Conservation (phyloP, 2,888 invertebrate species). For the Tupiocoris notatus region DNA sequence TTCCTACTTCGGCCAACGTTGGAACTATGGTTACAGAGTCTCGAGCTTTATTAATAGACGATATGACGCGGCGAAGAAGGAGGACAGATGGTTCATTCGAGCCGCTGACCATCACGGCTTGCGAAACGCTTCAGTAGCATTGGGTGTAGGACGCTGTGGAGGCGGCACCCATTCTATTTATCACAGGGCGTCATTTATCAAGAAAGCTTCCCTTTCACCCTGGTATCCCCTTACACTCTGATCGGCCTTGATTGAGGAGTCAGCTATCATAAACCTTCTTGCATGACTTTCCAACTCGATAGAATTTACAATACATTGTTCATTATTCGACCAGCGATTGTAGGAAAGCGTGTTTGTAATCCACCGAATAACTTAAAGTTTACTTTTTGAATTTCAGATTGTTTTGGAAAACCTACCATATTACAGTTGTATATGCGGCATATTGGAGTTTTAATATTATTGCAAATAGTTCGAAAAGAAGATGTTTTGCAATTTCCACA, state of each 20-base stretch:
- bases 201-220: neutral
- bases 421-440: too few relatives aligned
- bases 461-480: too few relatives aligned
- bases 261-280: neutral
- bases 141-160: neutral
- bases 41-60: constrained; percentile 23
- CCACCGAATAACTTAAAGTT: too few relatives aligned
- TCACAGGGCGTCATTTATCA: neutral
- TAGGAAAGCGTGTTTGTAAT: too few relatives aligned
- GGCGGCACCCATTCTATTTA: neutral
- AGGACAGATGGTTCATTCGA: constrained; percentile 24
- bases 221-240: neutral
- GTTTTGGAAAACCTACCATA: too few relatives aligned
- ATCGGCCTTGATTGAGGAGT: neutral
- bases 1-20: too few relatives aligned
- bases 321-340: too few relatives aligned
- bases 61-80: constrained; percentile 23
- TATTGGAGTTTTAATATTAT: too few relatives aligned
- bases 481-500: too few relatives aligned
- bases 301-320: too few relatives aligned
- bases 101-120: constrained; percentile 8
- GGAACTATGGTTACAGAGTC: too few relatives aligned
- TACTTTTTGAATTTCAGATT: too few relatives aligned
- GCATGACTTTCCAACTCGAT: neutral
- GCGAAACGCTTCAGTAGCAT: neutral